phyloP scores from a whole-genome alignment of 2,797 vertebrate genomes.

The Avahi laniger region DNA sequence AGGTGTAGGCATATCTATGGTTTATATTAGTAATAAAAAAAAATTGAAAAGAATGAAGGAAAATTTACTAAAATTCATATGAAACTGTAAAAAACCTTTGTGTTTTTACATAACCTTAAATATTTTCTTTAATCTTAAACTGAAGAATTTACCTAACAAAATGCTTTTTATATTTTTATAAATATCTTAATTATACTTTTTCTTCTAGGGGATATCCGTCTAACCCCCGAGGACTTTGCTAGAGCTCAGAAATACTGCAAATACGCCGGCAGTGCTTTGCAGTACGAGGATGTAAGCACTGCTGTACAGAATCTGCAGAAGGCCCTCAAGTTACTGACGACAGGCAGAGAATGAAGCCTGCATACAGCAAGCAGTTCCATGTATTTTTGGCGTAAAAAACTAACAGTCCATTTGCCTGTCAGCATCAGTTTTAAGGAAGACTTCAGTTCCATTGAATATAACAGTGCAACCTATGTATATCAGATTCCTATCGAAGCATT shows the following conservation, averaged over 20 bases:
- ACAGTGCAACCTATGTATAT: conserved; percentile 78
- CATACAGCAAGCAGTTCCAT: conserved; percentile 75
- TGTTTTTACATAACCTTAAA: conserved; percentile 41
- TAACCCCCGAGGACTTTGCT: conserved; percentile 95
- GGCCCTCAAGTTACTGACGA: conserved; percentile 94
- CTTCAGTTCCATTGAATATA: conserved; percentile 72
- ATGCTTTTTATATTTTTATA: conserved; percentile 37
- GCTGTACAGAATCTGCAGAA: conserved; percentile 97
- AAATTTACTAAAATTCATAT: conserved; percentile 29
- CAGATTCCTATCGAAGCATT: conserved; percentile 75
- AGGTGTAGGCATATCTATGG: neutral
- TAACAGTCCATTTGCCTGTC: conserved; percentile 80
- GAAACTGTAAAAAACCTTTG: neutral
- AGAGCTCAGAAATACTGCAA: conserved; percentile 98
- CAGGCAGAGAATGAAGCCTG: conserved; percentile 93
- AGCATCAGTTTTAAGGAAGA: conserved; percentile 79
- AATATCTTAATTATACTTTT: conserved; percentile 65
- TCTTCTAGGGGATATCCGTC: conserved; percentile 88
- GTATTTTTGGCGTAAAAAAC: conserved; percentile 81
- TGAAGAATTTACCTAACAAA: conserved; percentile 44
- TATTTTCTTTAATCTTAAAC: conserved; percentile 35
- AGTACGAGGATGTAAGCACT: conserved; percentile 95
- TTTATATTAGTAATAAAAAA: conserved; percentile 32
- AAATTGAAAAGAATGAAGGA: conserved; percentile 47
- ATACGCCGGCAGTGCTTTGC: conserved; percentile 96